Base-by-base conservation (phyloP, 2,888 invertebrate species). In the Heliconius ismenius region DNA sequence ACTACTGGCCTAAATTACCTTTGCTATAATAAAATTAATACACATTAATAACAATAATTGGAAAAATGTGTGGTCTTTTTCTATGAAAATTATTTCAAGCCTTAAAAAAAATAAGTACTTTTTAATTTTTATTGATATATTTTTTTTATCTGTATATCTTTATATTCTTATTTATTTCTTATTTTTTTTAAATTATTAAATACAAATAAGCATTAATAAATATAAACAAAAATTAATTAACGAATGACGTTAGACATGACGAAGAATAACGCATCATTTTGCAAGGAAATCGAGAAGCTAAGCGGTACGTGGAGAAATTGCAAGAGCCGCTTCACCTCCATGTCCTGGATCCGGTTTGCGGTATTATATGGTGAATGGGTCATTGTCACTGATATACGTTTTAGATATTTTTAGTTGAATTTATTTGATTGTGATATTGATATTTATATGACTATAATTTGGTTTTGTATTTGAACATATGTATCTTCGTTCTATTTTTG, bases 241-340 rank as follows among this genome's bases (percentile, higher is more conserved):
- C 54, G 24, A 60, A 15, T 73, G 18, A 39, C 39, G 73, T 26
- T 73, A 39, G 60, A 72, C 32, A 73, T 28, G 43, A 62, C 26
- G 21, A 73, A 62, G 26, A 26, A 21, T 62, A 73, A 39, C 62
- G 62, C 39, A 73, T 26, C 63, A 62, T 26, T 39, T 26, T 21
- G 10, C 28, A 43, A 73, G 73, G n/a, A 62, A 60, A 62, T 39
- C 62, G 60, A n/a, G 39, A 73, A 36, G 39, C 73, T 4, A 63
- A 73, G 73, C 28, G 39, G 73, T 62, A 73, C 73, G 73, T 63
- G 62, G 63, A 73, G 73, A 73, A 73, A 73, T 63, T 62, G 62
- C 62, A 43, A 73, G 26, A 43, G 43, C 39, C 32, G 60, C 36
- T 7, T 60, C 18, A 43, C 58, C 21, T 10, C 21, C 2, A 10